These are phyloP conservation scores for Hypselothyrea guttata DNA, from an alignment of 2,888 invertebrate species.

Conservation along the genomic window DNA sequence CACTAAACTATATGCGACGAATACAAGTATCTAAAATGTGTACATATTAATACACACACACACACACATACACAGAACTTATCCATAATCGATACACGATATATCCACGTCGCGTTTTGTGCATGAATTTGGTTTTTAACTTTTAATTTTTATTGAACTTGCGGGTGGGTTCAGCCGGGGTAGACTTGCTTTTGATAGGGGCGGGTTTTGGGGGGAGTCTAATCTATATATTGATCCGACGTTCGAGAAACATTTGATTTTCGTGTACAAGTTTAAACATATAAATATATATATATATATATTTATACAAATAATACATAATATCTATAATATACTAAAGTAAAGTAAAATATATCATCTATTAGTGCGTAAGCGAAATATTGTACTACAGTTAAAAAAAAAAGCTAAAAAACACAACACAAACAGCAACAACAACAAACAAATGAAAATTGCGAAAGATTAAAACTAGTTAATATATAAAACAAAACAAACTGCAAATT, in stretches of 20 bases:
- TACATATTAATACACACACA: slow-evolving; percentile 42
- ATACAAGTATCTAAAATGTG: slow-evolving; percentile 59
- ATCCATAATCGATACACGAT: too few relatives aligned
- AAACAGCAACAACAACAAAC: slow-evolving; percentile 50
- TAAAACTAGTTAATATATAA: slow-evolving; percentile 72
- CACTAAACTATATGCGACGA: slow-evolving; percentile 54
- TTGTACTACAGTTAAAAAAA: slow-evolving; percentile 71
- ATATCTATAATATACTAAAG: slow-evolving; percentile 51
- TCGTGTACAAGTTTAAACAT: slow-evolving; percentile 72
- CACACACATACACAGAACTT: slow-evolving; percentile 15
- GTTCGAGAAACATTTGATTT: slow-evolving; percentile 65
- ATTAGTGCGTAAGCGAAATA: slow-evolving; percentile 50
- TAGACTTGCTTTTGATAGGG: slow-evolving; percentile 17
- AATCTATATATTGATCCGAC: slow-evolving; percentile 42
- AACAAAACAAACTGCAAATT: background rate
- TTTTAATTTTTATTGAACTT: slow-evolving; percentile 2
- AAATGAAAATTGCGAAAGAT: slow-evolving; percentile 66
- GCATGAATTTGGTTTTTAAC: too few relatives aligned
- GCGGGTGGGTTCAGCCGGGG: slow-evolving; percentile 10
- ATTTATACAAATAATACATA: slow-evolving; percentile 53
- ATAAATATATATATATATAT: slow-evolving; percentile 68
- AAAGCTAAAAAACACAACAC: slow-evolving; percentile 22
- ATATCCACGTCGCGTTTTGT: too few relatives aligned
- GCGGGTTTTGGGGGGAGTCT: slow-evolving; percentile 9
- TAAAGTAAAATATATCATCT: slow-evolving; percentile 73